Evolutionary conservation across 2,797 vertebrate species (phyloP), one percentile per base, ranked within the genome.

Genomic region (Micromesistius poutassou): DNA sequence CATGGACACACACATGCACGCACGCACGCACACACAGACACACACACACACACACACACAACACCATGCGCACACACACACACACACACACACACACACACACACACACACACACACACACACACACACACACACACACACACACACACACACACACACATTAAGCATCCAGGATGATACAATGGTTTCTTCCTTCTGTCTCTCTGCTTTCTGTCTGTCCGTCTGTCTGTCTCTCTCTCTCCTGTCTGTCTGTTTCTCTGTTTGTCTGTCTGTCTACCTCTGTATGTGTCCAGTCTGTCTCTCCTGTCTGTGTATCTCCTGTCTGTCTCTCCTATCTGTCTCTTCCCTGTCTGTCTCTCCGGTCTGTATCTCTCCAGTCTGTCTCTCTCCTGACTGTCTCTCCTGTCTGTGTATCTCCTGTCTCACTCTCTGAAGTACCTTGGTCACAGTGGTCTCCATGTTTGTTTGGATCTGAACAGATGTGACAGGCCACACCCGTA

Each of bases 401-500:
- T 66, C 55, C 55, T 71, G 12, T 31, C 28, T 31, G 28, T 30
- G 25, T 31, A 1, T 31, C 13, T 71, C 70, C 70, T 30, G 68
- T 30, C 68, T 71, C 2, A 0, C 68, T 71, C 25, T 71, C 68
- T 71, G 68, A 30, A 55, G 79, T 88, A 98, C 98, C 96, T 94
- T 97, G 90, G 0, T 96, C 93, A 81, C 98, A 99, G 80, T 91
- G 93, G 0, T 96, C 94, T 46, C 98, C 98, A 0, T 98, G 95
- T 82, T 96, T 98, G 78, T 91, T 91, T 0, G 93, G 93, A 82
- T 96, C 87, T 13, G 94, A 90, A 79, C 98, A 99, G 91, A 99
- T 94, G 90, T 99, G 97, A 87, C 98, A 99, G 82, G 95, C 97
- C 6, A 96, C 76, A 22, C 98, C 98, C 82, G 87, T 93, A 89